Conservation (phyloP, 2,888 invertebrate genomes). For the Melinopterus prodromus region DNA sequence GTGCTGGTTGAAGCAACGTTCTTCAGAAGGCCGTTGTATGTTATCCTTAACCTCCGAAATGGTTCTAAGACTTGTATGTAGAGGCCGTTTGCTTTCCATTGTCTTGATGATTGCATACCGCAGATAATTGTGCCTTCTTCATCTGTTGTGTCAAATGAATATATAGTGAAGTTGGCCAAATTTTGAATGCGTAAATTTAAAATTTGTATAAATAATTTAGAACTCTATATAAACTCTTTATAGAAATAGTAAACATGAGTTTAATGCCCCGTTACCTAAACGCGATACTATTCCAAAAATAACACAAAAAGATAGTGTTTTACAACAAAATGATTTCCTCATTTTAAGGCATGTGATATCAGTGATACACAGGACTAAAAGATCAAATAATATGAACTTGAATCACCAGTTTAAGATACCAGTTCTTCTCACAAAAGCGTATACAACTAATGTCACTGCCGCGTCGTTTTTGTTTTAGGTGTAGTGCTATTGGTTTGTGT, state of each 20-base stretch:
- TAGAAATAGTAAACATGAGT: background rate
- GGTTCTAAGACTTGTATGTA: constrained; percentile 71
- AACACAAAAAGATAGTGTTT: background rate
- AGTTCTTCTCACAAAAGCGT: background rate
- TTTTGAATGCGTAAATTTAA: no score
- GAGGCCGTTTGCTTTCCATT: constrained; percentile 69
- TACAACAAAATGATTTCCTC: background rate
- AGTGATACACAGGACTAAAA: background rate
- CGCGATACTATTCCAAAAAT: background rate
- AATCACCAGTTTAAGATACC: background rate
- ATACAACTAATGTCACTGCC: background rate
- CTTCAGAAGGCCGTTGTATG: constrained; percentile 72
- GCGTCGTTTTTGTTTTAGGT: background rate
- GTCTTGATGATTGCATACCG: constrained; percentile 55
- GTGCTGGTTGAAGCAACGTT: background rate
- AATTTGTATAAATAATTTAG: no score
- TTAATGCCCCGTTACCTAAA: background rate
- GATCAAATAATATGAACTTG: background rate
- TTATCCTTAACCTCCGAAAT: constrained; percentile 68
- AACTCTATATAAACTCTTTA: no score
- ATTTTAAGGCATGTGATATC: background rate
- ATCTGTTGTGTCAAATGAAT: constrained; percentile 51
- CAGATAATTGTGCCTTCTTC: constrained; percentile 52
- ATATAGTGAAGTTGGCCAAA: no score
- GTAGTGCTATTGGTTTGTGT: background rate